Evolutionary conservation across 2,113 vertebrate genomes (phyloP), one percentile per base, ranked within the genome.

Genomic region (Bujurquina vittata): DNA sequence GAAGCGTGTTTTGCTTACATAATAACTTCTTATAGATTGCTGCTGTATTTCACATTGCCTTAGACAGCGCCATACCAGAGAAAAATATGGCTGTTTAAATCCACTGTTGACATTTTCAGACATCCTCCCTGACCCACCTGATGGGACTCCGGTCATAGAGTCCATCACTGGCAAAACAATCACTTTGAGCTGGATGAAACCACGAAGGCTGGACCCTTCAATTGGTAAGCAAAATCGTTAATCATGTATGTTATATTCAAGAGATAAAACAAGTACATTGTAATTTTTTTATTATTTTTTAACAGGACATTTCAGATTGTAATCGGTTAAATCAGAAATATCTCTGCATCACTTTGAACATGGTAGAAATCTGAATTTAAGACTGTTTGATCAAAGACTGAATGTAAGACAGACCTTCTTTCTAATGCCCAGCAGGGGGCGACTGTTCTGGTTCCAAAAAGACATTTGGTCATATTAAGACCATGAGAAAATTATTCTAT

Each of bases 101-200:
- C 6, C 18, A 22, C 14, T 52, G 22, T 80, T 26, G 82, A 75
- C 1, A 23, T 88, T 87, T 88, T 58, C 94, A 99, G 98, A 99
- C 75, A 96, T 99, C 88, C 97, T 99, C 77, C 98, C 98, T 1
- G 97, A 97, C 2, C 97, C 98, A 7, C 98, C 98, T 0, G 97
- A 98, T 0, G 98, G 98, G 0, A 95, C 95, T 3, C 98, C 98
- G 0, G 92, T 95, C 1, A 94, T 99, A 52, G 94, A 96, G 17
- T 95, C 89, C 18, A 96, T 99, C 91, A 99, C 97, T 0, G 98
- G 98, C 65, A 97, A 96, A 95, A 96, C 96, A 85, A 94, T 99
- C 90, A 97, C 92, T 0, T 93, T 99, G 63, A 93, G 90, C 9
- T 99, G 98, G 98, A 99, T 97, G 86, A 97, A 97, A 49, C 98